Evolutionary conservation across 2,113 vertebrate genomes (phyloP).

Genomic region (Sprattus sprattus): DNA sequence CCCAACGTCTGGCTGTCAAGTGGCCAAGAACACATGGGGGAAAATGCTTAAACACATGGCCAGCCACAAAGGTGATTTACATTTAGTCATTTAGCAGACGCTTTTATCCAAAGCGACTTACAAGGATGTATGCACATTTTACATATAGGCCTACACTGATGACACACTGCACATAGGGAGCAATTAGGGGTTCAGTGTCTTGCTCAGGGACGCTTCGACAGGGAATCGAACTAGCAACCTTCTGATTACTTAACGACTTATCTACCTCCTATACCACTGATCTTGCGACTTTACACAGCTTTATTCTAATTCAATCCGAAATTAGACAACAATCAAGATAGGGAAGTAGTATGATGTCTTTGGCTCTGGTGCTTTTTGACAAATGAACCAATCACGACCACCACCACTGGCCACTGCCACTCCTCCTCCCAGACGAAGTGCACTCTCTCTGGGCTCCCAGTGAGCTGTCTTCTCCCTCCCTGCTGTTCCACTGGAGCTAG

Average conservation of each 20-base stretch:
- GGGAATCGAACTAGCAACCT: too few species aligned
- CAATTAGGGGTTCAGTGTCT: too few species aligned
- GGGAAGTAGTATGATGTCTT: too few species aligned
- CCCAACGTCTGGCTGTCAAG: conserved; percentile 57
- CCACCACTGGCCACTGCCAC: background rate
- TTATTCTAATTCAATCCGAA: background rate
- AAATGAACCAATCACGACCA: background rate
- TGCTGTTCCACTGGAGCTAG: background rate
- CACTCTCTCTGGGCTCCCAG: background rate
- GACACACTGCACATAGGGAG: too few species aligned
- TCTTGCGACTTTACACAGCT: background rate
- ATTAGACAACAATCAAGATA: too few species aligned
- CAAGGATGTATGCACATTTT: too few species aligned
- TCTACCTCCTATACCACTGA: too few species aligned
- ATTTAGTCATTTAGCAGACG: too few species aligned
- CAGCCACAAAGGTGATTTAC: conserved; percentile 71
- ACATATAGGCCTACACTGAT: too few species aligned
- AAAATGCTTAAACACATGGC: conserved; percentile 65
- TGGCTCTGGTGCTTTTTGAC: background rate
- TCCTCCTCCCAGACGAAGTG: background rate
- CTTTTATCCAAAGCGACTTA: too few species aligned
- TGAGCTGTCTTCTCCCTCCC: background rate
- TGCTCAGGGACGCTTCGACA: too few species aligned
- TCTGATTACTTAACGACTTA: too few species aligned
- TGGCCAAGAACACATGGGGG: conserved; percentile 64